These are phyloP conservation scores for Scomber colias DNA, from an alignment of 2,113 vertebrate species.

Conservation along the genomic window DNA sequence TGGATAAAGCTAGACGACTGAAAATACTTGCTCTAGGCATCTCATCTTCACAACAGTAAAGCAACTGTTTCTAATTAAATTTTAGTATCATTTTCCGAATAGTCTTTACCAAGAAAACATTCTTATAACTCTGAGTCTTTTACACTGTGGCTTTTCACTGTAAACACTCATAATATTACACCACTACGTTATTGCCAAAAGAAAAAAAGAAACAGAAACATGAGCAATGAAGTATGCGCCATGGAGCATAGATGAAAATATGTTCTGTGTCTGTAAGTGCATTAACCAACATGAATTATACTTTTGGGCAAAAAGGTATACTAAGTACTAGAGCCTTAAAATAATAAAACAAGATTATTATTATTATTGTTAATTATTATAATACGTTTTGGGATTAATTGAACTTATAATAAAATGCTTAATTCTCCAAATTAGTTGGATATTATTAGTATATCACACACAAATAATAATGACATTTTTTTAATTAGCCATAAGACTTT, in stretches of 20 bases:
- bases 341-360: conserved; percentile 6
- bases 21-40: conserved; percentile 66
- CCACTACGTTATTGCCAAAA: conserved; percentile 67
- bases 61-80: conserved; percentile 84
- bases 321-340: conserved; percentile 1
- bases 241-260: conserved; percentile 35
- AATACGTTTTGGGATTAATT: background rate
- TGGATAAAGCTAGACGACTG: conserved; percentile 48
- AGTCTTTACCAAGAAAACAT: conserved; percentile 80
- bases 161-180: conserved; percentile 77
- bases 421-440: background rate
- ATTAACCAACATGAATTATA: conserved; percentile 21
- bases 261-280: conserved; percentile 5
- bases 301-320: background rate
- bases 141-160: conserved; percentile 73
- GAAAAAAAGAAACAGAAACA: conserved; percentile 54
- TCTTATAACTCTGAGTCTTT: conserved; percentile 77
- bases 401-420: background rate
- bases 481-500: background rate
- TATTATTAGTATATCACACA: background rate
- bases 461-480: conserved; percentile 11
- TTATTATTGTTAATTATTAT: no score
- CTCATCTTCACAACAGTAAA: conserved; percentile 66
- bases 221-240: conserved; percentile 35
- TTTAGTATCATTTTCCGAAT: conserved; percentile 80